Percentiles rank a stretch among this genome's conserved stretches.
These are phyloP conservation scores for Lagorchestes hirsutus DNA, from an alignment of 2,797 vertebrate genomes.

Conservation along the genomic window DNA sequence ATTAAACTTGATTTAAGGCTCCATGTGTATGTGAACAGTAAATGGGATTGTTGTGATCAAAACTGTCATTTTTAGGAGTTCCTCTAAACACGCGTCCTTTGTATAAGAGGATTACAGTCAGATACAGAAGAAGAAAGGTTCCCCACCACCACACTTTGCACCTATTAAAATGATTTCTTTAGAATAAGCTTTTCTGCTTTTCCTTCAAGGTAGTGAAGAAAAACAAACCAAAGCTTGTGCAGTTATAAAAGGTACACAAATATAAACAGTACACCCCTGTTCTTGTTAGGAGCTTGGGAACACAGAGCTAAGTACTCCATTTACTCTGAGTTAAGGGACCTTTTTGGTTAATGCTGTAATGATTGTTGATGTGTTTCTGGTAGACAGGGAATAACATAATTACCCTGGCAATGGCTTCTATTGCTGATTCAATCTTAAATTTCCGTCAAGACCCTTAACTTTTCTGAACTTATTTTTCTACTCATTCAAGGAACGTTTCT, in stretches of 20 bases:
- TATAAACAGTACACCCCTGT: conserved; percentile 12
- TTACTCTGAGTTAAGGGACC: conserved; percentile 50
- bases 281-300: conserved; percentile 55
- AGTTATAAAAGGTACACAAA: conserved; percentile 52
- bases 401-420: conserved; percentile 29
- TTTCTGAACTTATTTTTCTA: background rate
- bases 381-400: conserved; percentile 52
- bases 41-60: conserved; percentile 48
- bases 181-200: conserved; percentile 52
- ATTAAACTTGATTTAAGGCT: conserved; percentile 51
- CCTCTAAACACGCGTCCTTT: conserved; percentile 66
- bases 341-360: conserved; percentile 47
- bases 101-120: conserved; percentile 59
- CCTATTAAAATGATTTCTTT: conserved; percentile 55
- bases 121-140: conserved; percentile 71
- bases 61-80: conserved; percentile 47
- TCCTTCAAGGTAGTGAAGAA: conserved; percentile 40
- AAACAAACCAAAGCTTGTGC: conserved; percentile 58
- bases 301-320: conserved; percentile 53
- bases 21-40: conserved; percentile 56
- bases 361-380: conserved; percentile 63
- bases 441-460: background rate
- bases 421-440: conserved; percentile 16
- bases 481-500: conserved; percentile 31
- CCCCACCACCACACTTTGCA: conserved; percentile 57